Evolutionary conservation across 2,888 invertebrate genomes (phyloP), one percentile per base, ranked within the genome.

Genomic region (Phalangium opilio): DNA sequence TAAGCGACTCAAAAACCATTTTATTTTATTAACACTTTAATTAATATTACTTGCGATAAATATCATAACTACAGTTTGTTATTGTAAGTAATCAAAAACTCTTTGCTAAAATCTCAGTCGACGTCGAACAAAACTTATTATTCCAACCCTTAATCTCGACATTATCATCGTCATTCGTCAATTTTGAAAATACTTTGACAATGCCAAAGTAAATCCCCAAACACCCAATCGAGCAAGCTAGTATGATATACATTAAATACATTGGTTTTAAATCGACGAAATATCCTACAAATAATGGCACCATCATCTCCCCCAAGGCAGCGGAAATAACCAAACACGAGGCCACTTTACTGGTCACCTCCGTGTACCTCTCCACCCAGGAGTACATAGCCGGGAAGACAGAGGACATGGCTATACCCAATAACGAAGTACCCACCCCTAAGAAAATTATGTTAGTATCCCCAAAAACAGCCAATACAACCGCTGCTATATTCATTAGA

Each of bases 291-390:
- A 50, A 41, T 17, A 54, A 42, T 11, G 55, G 55, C 21, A 54
- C 47, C 3, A 52, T 34, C 49, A 52, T 52, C 45, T 55, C 55
- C 2, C 55, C 55, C 12, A 52, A 42, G 21, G 54, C 49, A 19
- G 50, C 49, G 11, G 50, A 50, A 35, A 54, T 41, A 5, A 52
- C 47, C 41, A 55, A 52, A 3, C 47, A 38, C 8, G 54, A 48
- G 10, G 51, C 53, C 19, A 52, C 45, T 43, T 50, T 50, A 45
- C 50, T 54, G n/a, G 40, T 47, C 4, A 55, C 45, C 36, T 48
- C 47, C 5, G 54, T 40, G 18, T 54, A 38, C 17, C 18, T 36
- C 41, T 52, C 52, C 7, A 50, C 18, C 49, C 54, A 55, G 14
- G 49, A 47, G 32, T 52, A 48, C 0, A 47, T 42, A 2, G 52